A percentile compares a stretch with the other conserved stretches of the same genome.
Conservation (phyloP, 2,797 vertebrate species). For the Acrossocheilus wenchowensis region DNA sequence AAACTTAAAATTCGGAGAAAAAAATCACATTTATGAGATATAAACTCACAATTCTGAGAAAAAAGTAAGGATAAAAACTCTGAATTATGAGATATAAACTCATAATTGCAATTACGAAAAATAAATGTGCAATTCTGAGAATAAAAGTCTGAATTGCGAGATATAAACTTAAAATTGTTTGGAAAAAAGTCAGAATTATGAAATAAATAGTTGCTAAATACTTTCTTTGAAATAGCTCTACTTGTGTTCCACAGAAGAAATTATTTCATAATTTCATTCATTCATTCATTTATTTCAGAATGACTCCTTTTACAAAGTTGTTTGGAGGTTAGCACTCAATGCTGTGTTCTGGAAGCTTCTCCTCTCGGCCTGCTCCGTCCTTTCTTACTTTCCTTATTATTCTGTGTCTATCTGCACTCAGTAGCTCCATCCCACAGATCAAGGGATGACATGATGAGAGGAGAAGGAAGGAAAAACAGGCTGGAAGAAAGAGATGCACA, state of each 20-base stretch:
- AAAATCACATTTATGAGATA: neutral
- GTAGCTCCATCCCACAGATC: slow-evolving; percentile 69
- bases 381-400: slow-evolving; percentile 62
- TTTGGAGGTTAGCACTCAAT: slow-evolving; percentile 71
- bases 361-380: slow-evolving; percentile 31
- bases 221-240: neutral
- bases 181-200: no score
- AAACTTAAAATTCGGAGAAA: no score
- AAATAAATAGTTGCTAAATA: neutral
- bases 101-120: no score
- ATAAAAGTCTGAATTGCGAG: no score
- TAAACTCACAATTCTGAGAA: neutral
- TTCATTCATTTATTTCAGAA: neutral
- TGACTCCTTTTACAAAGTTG: slow-evolving; percentile 53
- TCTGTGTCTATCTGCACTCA: slow-evolving; percentile 64
- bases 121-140: no score
- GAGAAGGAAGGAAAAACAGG: slow-evolving; percentile 72
- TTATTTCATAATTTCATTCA: neutral
- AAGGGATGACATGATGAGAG: slow-evolving; percentile 73
- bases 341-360: slow-evolving; percentile 42
- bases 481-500: slow-evolving; percentile 45
- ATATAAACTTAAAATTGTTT: no score
- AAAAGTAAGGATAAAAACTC: neutral
- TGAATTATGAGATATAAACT: no score
- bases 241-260: neutral